Evolutionary conservation across 92 coral and sea anemone species (phyloP), one percentile per base, ranked within the genome.

Genomic region (Phymanthus crucifer): DNA sequence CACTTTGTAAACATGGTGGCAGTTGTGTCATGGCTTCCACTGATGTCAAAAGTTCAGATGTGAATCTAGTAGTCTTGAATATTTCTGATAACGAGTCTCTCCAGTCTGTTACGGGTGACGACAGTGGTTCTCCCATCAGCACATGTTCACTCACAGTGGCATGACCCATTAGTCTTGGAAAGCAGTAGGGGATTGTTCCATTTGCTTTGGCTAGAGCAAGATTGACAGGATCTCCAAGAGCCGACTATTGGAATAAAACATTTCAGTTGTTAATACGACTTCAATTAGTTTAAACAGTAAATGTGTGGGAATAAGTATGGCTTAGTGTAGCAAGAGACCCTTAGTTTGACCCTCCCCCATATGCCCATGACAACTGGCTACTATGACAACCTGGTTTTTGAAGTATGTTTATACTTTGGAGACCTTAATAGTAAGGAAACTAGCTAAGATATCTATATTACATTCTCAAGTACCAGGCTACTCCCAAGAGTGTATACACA

Each of bases 131-230:
- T 29, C 99, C 99, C 88, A 96, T 89, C 21, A 96, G 84, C 23
- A 96, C 80, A 32, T 93, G 93, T 72, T 96, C 98, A 83, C 94
- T 90, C 26, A 89, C 84, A 7, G 89, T 82, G 4, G 94, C 77
- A 79, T 93, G 96, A 50, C 98, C 93, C 88, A 87, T 83, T 61
- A 93, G 84, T 71, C 97, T 89, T 23, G 99, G 92, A 70, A 96
- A 91, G 33, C 94, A 89, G 66, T 96, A 96, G 1, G 95, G 91
- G 23, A 90, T 86, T 12, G 83, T 83, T 18, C 93, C 93, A 80
- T 91, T 90, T 74, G 94, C 89, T 78, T 83, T 84, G 34, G 87
- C 91, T 69, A 74, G 81, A 38, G 89, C 86, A 57, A 92, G 84
- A 67, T 84, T 81, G 35, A 86, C 87, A 40, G 93, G 89, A 71